Conservation (phyloP, 2,888 invertebrate genomes). For the Caenorhabditis sp. region DNA sequence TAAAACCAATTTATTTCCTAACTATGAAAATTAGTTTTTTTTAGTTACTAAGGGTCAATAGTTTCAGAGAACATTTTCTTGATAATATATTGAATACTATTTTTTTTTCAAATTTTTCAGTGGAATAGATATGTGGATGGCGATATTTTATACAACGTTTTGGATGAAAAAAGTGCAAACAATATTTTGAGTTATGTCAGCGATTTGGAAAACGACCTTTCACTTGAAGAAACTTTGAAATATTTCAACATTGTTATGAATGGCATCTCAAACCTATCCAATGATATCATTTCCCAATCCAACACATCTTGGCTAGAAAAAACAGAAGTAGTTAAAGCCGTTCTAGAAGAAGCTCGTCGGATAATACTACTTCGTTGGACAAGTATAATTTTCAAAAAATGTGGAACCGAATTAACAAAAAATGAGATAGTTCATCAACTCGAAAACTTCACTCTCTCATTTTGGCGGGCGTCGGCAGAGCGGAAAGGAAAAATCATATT, state of each 20-base stretch:
- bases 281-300: constrained; percentile 15
- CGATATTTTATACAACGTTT: constrained; percentile 42
- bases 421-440: constrained; percentile 40
- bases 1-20: too few species aligned
- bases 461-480: constrained; percentile 48
- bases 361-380: constrained; percentile 40
- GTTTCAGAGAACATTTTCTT: too few species aligned
- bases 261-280: constrained; percentile 15
- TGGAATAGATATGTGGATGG: constrained; percentile 50
- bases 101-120: constrained; percentile 25
- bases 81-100: too few species aligned
- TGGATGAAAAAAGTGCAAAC: constrained; percentile 42
- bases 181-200: constrained; percentile 37
- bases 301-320: constrained; percentile 15
- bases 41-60: too few species aligned
- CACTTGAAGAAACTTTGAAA: constrained; percentile 31
- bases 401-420: constrained; percentile 30
- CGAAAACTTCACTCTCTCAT: constrained; percentile 41
- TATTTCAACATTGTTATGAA: constrained; percentile 29
- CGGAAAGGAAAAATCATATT: constrained; percentile 53
- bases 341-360: constrained; percentile 20
- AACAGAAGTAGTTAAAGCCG: constrained; percentile 11
- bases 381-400: constrained; percentile 25
- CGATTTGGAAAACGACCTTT: constrained; percentile 20
- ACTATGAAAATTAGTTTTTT: too few species aligned